Evolutionary conservation across 2,797 vertebrate species (phyloP), one percentile per base, ranked within the genome.

Genomic region (Rhyacichthys aspro): DNA sequence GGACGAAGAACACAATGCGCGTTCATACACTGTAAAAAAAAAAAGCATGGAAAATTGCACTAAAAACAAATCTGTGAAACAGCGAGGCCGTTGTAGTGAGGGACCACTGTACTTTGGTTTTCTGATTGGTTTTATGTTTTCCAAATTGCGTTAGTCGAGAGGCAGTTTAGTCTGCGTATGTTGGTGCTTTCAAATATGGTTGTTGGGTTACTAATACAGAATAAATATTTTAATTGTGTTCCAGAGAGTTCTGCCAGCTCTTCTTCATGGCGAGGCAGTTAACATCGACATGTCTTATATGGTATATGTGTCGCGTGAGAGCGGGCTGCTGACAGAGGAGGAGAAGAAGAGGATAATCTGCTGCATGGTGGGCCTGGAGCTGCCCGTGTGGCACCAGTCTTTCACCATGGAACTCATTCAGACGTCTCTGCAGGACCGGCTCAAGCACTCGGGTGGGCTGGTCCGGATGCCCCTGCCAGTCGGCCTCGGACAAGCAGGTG

Each of bases 271-370:
- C 0, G 93, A 95, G 19, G 93, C 94, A 0, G 94, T 94, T 37
- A 94, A 94, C 62, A 58, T 94, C 0, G 92, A 94, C 63, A 94
- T 94, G 94, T 88, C 90, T 0, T 94, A 93, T 84, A 94, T 95
- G 94, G 92, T 93, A 0, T 94, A 92, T 3, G 87, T 94, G 7
- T 89, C 94, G 11, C 48, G 84, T 9, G 73, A 68, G 5, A 81
- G 86, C 0, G 92, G 87, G 0, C 77, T 94, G 0, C 45, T 95
- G 47, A 85, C 23, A 0, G 43, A 79, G 0, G 74, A 82, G 0
- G 91, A 93, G 55, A 94, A 90, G 66, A 76, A 88, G 32, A 87
- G 92, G 65, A 94, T 94, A 48, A 82, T 94, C 43, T 79, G 72
- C 67, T 94, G 93, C 79, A 95, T 95, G 94, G 55, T 57, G 63